phyloP scores from a whole-genome alignment of 2,797 vertebrate genomes.

The Cuculus canorus region DNA sequence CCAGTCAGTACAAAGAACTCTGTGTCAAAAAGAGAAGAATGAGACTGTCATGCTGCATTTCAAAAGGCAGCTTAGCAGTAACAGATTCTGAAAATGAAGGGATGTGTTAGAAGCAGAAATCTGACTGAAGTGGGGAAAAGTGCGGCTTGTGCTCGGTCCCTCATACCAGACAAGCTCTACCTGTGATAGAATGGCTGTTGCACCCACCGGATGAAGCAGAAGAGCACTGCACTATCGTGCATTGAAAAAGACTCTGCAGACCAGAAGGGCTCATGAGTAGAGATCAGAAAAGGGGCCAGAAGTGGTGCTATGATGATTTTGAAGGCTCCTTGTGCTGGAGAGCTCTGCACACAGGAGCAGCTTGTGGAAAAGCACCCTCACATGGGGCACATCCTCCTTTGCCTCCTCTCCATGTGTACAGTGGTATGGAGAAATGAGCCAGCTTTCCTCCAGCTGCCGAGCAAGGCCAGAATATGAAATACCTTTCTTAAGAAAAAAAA shows the following conservation, averaged over 20 bases:
- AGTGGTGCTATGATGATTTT: background rate
- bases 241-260: fast-evolving
- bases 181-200: background rate
- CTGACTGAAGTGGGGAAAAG: too few relatives aligned
- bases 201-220: background rate
- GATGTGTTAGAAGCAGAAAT: background rate
- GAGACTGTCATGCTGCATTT: background rate
- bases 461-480: background rate
- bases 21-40: background rate
- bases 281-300: background rate
- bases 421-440: fast-evolving
- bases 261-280: background rate
- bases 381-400: fast-evolving
- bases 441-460: background rate
- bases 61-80: background rate
- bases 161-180: too few relatives aligned
- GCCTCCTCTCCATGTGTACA: fast-evolving
- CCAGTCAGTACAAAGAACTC: background rate
- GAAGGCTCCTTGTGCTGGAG: background rate
- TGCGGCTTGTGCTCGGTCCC: background rate
- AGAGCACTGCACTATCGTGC: background rate
- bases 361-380: background rate
- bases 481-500: background rate
- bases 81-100: fast-evolving
- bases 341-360: background rate